These are phyloP conservation scores for Peromyscus attwateri DNA, from an alignment of 2,797 vertebrate genomes.

Conservation along the genomic window DNA sequence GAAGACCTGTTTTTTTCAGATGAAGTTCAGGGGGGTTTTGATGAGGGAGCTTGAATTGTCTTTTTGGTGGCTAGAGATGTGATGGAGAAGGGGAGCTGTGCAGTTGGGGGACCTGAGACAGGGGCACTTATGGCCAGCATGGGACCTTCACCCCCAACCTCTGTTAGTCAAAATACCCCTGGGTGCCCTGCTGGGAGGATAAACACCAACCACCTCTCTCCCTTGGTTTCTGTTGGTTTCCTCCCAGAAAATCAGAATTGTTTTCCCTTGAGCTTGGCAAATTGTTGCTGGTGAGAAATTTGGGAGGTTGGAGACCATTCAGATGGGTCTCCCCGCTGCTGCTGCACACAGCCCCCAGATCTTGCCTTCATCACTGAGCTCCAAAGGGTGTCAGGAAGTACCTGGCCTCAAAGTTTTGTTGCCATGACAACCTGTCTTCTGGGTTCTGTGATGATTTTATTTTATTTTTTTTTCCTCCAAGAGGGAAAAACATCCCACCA, in stretches of 20 bases:
- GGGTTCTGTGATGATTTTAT: slow-evolving; percentile 64
- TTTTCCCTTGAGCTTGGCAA: slow-evolving; percentile 46
- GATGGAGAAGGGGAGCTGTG: background rate
- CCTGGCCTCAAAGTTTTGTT: slow-evolving; percentile 81
- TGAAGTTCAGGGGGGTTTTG: background rate
- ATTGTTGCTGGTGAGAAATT: slow-evolving; percentile 52
- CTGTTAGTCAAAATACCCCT: background rate
- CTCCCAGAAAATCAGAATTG: slow-evolving; percentile 61
- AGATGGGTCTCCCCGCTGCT: accelerated
- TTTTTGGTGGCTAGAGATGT: background rate
- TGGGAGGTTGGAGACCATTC: background rate
- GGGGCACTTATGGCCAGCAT: no score
- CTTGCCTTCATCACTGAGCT: background rate
- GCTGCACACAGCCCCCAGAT: background rate
- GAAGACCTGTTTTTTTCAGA: background rate
- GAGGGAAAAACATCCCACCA: slow-evolving; percentile 12
- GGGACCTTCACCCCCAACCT: background rate
- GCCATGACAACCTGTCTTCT: slow-evolving; percentile 77
- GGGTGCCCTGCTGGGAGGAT: background rate
- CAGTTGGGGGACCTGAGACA: no score
- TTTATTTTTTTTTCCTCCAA: slow-evolving; percentile 53
- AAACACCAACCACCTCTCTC: background rate
- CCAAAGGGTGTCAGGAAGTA: slow-evolving; percentile 56
- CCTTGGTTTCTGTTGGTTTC: background rate
- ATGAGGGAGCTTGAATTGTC: background rate